These are phyloP conservation scores for Papilio helenus DNA, from an alignment of 1,140 invertebrate species.

Conservation along the genomic window DNA sequence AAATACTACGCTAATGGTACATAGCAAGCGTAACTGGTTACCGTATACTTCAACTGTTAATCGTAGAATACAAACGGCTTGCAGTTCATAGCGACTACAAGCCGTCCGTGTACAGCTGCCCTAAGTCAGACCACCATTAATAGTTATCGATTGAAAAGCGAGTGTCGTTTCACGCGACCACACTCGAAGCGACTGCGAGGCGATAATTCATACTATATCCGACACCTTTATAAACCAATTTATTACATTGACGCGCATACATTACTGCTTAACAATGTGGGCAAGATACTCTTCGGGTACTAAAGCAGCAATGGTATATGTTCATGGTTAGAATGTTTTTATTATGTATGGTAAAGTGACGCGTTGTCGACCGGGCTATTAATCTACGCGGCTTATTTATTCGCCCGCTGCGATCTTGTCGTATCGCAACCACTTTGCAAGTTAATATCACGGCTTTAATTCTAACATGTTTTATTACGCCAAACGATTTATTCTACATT, in stretches of 20 bases:
- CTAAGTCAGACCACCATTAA: slow-evolving; percentile 25
- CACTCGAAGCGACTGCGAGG: slow-evolving; percentile 27
- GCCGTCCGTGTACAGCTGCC: not conserved
- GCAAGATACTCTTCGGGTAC: not conserved
- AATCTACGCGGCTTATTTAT: slow-evolving; percentile 32
- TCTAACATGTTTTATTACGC: slow-evolving; percentile 19
- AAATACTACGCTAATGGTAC: too few species aligned
- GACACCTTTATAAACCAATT: slow-evolving; percentile 39
- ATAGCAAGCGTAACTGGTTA: not conserved
- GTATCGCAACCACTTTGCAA: slow-evolving; percentile 31
- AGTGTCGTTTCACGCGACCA: slow-evolving; percentile 26
- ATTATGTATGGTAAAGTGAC: slow-evolving; percentile 30
- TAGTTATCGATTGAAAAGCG: slow-evolving; percentile 32
- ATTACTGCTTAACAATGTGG: not conserved
- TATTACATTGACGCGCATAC: slow-evolving; percentile 25
- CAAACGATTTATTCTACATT: slow-evolving; percentile 5
- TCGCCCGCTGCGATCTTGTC: slow-evolving; percentile 26
- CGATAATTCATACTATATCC: slow-evolving; percentile 37
- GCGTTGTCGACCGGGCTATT: slow-evolving; percentile 32
- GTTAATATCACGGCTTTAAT: slow-evolving; percentile 18
- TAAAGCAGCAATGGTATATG: slow-evolving; percentile 28
- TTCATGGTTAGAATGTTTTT: slow-evolving; percentile 23
- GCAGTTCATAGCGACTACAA: not conserved
- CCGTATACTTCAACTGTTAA: not conserved
- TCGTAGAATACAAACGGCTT: not conserved